These are phyloP conservation scores for Drosophila melanosoma DNA, from an alignment of 2,888 invertebrate species.

Conservation along the genomic window DNA sequence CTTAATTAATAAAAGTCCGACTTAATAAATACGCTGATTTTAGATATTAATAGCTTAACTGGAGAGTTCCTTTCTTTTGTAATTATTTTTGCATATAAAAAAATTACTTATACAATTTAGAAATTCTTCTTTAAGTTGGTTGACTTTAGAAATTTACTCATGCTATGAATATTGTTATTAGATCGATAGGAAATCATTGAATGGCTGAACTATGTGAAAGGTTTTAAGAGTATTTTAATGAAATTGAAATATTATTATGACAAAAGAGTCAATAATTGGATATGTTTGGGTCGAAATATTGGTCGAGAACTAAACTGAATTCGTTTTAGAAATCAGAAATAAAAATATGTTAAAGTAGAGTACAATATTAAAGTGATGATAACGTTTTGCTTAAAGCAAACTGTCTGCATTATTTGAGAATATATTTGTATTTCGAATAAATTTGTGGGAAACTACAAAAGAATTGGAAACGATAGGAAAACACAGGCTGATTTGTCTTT, in stretches of 20 bases:
- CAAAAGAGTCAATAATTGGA: not conserved
- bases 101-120: not conserved
- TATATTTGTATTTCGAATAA: constrained; percentile 24
- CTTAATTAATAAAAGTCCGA: not conserved
- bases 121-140: not conserved
- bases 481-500: constrained; percentile 59
- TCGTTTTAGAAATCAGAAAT: not conserved
- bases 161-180: not conserved
- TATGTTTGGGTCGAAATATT: not conserved
- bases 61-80: fast-evolving
- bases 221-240: not conserved
- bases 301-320: not conserved
- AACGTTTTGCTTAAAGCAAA: not conserved
- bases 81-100: not conserved
- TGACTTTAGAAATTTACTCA: not conserved
- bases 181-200: not conserved
- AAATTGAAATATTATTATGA: not conserved
- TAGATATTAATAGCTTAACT: not conserved
- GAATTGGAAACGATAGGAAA: constrained; percentile 41
- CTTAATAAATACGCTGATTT: too few species aligned
- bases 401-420: constrained; percentile 20
- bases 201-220: fast-evolving
- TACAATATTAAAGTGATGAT: not conserved
- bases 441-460: constrained; percentile 33
- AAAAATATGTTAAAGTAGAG: not conserved